These are phyloP conservation scores for Ceuthmochares aereus DNA, from an alignment of 2,113 vertebrate species.

Conservation along the genomic window DNA sequence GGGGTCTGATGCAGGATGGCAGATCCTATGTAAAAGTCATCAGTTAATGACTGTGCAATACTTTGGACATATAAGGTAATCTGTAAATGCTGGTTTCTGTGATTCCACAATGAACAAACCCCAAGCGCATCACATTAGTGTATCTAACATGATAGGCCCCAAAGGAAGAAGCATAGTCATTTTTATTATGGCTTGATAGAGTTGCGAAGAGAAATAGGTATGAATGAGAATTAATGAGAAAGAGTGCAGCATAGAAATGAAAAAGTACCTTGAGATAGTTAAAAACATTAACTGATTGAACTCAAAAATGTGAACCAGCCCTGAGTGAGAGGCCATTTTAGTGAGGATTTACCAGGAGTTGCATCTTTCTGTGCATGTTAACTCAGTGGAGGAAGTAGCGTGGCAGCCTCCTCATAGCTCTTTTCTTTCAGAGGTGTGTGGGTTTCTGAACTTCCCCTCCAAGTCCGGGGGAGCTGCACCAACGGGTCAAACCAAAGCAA, in stretches of 20 bases:
- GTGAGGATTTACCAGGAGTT: not conserved
- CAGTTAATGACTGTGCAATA: not conserved
- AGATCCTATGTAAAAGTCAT: not conserved
- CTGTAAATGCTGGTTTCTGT: not conserved
- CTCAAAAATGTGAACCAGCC: not conserved
- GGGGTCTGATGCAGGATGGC: not conserved
- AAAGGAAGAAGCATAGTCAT: not conserved
- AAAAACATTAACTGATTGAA: not conserved
- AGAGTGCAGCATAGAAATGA: not conserved
- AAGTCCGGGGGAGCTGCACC: not conserved
- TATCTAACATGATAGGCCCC: not conserved
- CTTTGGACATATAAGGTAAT: not conserved
- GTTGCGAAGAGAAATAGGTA: not conserved
- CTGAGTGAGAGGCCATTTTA: not conserved
- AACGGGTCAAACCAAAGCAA: not conserved
- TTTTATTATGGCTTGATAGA: not conserved
- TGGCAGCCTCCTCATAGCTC: not conserved
- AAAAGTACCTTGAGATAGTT: not conserved
- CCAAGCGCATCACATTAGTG: not conserved
- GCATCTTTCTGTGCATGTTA: not conserved
- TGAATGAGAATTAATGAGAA: not conserved
- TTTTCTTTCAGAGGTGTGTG: not conserved
- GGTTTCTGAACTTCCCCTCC: not conserved
- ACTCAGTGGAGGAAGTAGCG: not conserved
- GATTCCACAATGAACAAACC: not conserved